A percentile compares a stretch with the other conserved stretches of the same genome.
Conservation (phyloP, 2,888 invertebrate genomes). For the Salticus scenicus region DNA sequence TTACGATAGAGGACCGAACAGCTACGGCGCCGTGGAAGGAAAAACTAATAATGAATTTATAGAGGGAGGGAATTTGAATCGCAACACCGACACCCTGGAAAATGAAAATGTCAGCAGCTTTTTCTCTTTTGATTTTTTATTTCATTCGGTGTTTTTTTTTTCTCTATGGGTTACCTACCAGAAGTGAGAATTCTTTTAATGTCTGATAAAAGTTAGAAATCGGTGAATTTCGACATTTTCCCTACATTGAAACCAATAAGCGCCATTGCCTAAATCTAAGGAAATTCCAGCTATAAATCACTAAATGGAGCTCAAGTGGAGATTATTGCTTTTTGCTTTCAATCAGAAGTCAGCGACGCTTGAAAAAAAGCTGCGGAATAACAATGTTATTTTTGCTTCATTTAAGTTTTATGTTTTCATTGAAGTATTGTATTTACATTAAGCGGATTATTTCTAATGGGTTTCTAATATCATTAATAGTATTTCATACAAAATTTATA, state of each 20-base stretch:
- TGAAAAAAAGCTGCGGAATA: conserved; percentile 11
- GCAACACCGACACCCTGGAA: conserved; percentile 47
- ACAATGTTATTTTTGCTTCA: conserved; percentile 5
- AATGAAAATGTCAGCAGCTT: conserved; percentile 58
- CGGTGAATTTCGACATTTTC: conserved; percentile 52
- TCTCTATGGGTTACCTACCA: conserved; percentile 20
- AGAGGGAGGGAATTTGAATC: conserved; percentile 61
- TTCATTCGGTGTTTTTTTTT: background rate
- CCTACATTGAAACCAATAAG: conserved; percentile 45
- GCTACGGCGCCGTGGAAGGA: conserved; percentile 10
- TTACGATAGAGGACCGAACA: conserved; percentile 6
- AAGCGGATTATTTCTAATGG: no score
- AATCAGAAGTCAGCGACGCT: conserved; percentile 16
- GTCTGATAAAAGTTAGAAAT: conserved; percentile 61
- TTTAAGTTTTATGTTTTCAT: no score
- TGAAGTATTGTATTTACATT: no score
- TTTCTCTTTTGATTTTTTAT: conserved; percentile 6
- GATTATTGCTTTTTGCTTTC: conserved; percentile 31
- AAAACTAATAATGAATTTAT: conserved; percentile 70
- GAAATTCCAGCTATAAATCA: conserved; percentile 39
- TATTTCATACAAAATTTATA: no score
- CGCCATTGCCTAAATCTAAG: background rate
- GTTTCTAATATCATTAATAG: no score
- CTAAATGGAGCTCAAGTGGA: conserved; percentile 27
- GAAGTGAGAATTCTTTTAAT: conserved; percentile 45